phyloP scores from a whole-genome alignment of 2,113 vertebrate genomes.

The Cyanoliseus patagonus region DNA sequence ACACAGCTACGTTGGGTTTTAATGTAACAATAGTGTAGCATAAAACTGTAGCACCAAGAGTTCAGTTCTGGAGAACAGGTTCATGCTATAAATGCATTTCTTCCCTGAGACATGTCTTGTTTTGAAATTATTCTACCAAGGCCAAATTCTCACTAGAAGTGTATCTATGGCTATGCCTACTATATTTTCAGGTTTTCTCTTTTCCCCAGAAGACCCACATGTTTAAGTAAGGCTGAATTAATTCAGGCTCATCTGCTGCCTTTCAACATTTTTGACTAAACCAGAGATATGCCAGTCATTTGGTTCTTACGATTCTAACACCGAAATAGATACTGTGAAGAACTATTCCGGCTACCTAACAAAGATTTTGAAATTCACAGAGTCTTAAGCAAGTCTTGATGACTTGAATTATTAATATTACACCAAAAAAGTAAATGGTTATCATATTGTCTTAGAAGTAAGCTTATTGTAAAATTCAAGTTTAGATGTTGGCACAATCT shows the following conservation, averaged over 20 bases:
- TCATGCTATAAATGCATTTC: not conserved
- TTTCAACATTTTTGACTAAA: not conserved
- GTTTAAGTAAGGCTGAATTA: not conserved
- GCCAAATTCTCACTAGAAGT: not conserved
- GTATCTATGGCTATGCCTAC: not conserved
- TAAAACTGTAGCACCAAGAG: not conserved
- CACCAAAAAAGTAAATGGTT: not conserved
- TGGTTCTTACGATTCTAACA: not conserved
- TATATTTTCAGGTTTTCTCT: not conserved
- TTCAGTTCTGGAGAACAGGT: not conserved
- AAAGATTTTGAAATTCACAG: not conserved
- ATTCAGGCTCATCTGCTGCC: not conserved
- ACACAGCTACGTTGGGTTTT: not conserved
- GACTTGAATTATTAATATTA: not conserved
- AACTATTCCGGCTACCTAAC: not conserved
- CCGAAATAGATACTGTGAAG: not conserved
- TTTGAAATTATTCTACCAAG: not conserved
- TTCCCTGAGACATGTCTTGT: too few relatives aligned
- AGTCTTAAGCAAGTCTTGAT: not conserved
- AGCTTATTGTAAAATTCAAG: not conserved
- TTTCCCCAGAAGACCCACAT: not conserved
- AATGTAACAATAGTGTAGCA: not conserved
- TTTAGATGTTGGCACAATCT: not conserved
- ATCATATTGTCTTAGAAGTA: too few relatives aligned
- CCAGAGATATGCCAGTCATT: not conserved